Evolutionary conservation across 2,888 invertebrate genomes (phyloP).

Genomic region (Cybosia mesomella): DNA sequence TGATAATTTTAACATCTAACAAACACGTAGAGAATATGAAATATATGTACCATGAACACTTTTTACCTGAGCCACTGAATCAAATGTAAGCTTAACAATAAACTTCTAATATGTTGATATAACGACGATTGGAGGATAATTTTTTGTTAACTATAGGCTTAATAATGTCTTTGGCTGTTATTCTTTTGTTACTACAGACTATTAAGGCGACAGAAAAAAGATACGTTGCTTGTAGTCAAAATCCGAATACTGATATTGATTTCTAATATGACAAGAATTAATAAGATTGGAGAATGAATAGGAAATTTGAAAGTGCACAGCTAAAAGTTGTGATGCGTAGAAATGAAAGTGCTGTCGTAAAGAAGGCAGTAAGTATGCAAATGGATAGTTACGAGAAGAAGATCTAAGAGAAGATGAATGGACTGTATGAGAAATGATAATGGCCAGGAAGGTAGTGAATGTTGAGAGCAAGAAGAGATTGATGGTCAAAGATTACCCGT

Average conservation of each 20-base stretch:
- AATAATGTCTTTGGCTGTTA: not conserved
- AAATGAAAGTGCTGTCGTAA: too few species aligned
- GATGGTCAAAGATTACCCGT: too few species aligned
- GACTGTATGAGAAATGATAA: too few species aligned
- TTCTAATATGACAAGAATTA: not conserved
- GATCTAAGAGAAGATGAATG: too few species aligned
- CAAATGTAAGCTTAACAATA: not conserved
- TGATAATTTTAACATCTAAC: slow-evolving; percentile 5
- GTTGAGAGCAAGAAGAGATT: too few species aligned
- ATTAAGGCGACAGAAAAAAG: not conserved
- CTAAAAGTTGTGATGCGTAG: too few species aligned
- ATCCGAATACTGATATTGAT: not conserved
- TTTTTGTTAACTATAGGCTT: not conserved
- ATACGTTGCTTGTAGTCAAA: not conserved
- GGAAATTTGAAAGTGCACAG: too few species aligned
- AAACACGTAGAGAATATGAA: not conserved
- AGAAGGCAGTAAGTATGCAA: too few species aligned
- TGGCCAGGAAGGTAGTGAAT: too few species aligned
- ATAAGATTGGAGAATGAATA: not conserved
- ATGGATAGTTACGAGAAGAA: too few species aligned
- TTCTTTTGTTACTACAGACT: not conserved
- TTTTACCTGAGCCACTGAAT: not conserved
- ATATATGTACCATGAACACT: slow-evolving; percentile 1
- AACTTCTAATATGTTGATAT: not conserved
- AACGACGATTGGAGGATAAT: not conserved